Evolutionary conservation across 2,797 vertebrate species (phyloP).

Genomic region (Leuciscus waleckii): DNA sequence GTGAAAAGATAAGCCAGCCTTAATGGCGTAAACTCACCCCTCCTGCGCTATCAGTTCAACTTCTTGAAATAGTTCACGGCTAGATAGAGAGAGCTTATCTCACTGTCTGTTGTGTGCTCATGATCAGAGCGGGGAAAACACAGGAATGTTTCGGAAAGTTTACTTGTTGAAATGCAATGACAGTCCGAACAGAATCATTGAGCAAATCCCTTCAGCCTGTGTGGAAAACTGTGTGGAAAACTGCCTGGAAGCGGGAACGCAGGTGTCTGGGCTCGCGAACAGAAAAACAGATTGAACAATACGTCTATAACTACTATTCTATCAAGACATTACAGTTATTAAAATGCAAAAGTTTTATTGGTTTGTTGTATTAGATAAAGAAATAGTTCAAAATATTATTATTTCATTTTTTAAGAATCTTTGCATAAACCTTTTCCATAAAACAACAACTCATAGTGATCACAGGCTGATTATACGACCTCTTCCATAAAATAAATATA

Average conservation of each 20-base stretch:
- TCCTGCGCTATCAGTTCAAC: conserved; percentile 48
- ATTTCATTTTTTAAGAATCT: too few relatives aligned
- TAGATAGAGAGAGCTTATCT: conserved; percentile 59
- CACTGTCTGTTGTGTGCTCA: conserved; percentile 46
- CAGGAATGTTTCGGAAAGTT: conserved; percentile 45
- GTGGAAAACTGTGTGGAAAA: neutral
- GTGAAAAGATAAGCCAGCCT: conserved; percentile 46
- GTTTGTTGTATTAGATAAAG: neutral
- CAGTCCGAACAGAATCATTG: neutral
- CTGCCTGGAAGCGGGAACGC: neutral
- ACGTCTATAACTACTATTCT: neutral
- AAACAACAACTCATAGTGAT: too few relatives aligned
- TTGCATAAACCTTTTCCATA: too few relatives aligned
- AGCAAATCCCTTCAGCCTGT: conserved; percentile 5
- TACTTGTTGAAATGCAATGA: conserved; percentile 43
- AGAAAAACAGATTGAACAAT: neutral
- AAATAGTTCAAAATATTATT: too few relatives aligned
- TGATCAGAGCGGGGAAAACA: conserved; percentile 30
- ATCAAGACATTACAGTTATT: neutral
- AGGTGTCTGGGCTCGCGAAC: neutral
- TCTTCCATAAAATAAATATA: neutral
- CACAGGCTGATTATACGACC: neutral
- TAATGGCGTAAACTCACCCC: conserved; percentile 41
- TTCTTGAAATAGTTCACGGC: conserved; percentile 58
- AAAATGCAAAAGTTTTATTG: neutral